These are phyloP conservation scores for Poecilia wingei DNA, from an alignment of 2,797 vertebrate genomes.

Conservation along the genomic window DNA sequence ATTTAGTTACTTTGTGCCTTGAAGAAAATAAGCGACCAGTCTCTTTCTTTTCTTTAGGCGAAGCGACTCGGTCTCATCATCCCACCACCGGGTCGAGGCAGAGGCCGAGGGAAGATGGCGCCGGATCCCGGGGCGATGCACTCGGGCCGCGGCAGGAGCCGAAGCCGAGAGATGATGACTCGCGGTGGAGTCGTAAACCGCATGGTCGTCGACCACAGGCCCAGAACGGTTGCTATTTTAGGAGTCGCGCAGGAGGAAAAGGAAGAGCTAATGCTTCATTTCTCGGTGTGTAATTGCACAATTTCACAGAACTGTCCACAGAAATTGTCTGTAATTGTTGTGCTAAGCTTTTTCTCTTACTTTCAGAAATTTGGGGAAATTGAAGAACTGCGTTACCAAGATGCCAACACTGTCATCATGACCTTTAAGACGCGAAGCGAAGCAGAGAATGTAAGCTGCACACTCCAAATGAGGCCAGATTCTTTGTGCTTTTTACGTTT, in stretches of 20 bases:
- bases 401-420: conserved; percentile 87
- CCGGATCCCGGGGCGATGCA: conserved; percentile 82
- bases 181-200: conserved; percentile 84
- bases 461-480: not conserved
- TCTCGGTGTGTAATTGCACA: conserved; percentile 84
- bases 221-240: conserved; percentile 87
- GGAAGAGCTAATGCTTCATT: conserved; percentile 94
- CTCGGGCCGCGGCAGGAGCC: conserved; percentile 83
- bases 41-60: conserved; percentile 77
- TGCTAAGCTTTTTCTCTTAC: not conserved
- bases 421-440: conserved; percentile 90
- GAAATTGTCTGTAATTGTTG: not conserved
- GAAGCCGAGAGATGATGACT: conserved; percentile 86
- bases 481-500: not conserved
- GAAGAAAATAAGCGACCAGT: not conserved
- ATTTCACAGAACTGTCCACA: not conserved
- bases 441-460: conserved; percentile 88
- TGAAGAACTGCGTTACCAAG: conserved; percentile 89
- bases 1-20: not conserved
- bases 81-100: conserved; percentile 80
- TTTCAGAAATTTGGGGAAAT: conserved; percentile 91
- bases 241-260: conserved; percentile 93
- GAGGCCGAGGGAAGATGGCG: conserved; percentile 86
- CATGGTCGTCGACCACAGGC: conserved; percentile 96
- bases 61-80: conserved; percentile 91